Evolutionary conservation across 1,140 invertebrate species (phyloP).

Genomic region (Elysia chlorotica): DNA sequence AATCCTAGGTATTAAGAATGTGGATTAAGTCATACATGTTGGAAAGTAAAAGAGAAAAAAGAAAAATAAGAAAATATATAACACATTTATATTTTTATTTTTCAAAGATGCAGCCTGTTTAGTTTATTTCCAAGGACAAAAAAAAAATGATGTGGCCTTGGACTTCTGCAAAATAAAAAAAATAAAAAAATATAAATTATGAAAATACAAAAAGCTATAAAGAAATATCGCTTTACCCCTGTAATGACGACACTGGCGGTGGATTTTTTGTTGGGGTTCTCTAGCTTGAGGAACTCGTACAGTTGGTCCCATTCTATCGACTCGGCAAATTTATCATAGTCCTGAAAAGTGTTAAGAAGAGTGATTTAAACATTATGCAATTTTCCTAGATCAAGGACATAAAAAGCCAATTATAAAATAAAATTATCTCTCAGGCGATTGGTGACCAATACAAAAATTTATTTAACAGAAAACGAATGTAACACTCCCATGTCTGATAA

Average conservation of each 20-base stretch:
- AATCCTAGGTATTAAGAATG: no score
- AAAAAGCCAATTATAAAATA: no score
- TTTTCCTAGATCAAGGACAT: no score
- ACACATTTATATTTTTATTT: background rate
- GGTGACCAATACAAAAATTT: no score
- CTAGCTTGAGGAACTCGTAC: conserved; percentile 75
- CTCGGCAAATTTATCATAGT: conserved; percentile 90
- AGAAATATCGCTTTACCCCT: conserved; percentile 20
- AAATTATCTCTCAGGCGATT: no score
- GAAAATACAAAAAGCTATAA: background rate
- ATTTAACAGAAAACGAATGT: no score
- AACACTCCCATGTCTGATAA: no score
- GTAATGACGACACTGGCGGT: conserved; percentile 33
- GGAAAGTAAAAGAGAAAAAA: no score
- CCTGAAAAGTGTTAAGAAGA: conserved; percentile 73
- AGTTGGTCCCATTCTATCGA: conserved; percentile 89
- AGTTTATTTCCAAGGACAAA: background rate
- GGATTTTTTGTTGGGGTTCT: conserved; percentile 40
- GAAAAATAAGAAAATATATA: background rate
- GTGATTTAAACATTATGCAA: no score
- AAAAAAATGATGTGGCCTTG: background rate
- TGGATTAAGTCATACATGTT: no score
- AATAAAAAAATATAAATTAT: background rate
- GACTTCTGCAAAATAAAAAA: no score
- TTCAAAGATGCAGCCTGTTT: background rate